Evolutionary conservation across 2,888 invertebrate species (phyloP).

Genomic region (Podabrus alpinus): DNA sequence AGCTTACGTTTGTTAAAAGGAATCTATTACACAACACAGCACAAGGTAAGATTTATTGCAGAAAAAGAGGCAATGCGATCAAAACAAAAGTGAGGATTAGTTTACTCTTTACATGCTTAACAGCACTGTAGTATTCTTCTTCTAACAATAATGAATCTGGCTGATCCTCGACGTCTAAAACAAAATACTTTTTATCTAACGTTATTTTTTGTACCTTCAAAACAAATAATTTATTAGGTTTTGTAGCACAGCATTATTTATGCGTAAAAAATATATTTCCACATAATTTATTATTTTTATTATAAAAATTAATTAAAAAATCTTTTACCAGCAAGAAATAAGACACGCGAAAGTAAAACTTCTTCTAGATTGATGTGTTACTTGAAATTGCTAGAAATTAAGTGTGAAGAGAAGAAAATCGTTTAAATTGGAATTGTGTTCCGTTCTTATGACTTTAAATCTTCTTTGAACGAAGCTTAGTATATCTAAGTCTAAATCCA

Average conservation of each 20-base stretch:
- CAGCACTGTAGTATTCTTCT: slow-evolving; percentile 43
- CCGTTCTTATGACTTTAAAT: slow-evolving; percentile 19
- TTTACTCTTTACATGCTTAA: slow-evolving; percentile 34
- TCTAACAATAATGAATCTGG: slow-evolving; percentile 46
- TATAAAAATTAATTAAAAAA: background rate
- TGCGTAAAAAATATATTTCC: background rate
- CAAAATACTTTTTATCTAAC: slow-evolving; percentile 21
- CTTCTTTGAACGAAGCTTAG: slow-evolving; percentile 16
- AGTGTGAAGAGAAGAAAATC: slow-evolving; percentile 11
- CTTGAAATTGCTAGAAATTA: slow-evolving; percentile 3
- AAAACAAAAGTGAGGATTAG: slow-evolving; percentile 39
- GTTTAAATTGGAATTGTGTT: slow-evolving; percentile 19
- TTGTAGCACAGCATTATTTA: background rate
- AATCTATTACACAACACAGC: slow-evolving; percentile 31
- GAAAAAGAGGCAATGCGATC: slow-evolving; percentile 44
- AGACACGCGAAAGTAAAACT: background rate
- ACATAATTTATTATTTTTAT: background rate
- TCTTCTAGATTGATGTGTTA: background rate
- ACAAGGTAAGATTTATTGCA: slow-evolving; percentile 43
- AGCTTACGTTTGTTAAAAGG: slow-evolving; percentile 21
- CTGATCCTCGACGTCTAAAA: slow-evolving; percentile 45
- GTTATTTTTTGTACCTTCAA: background rate
- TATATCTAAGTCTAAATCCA: slow-evolving; percentile 23
- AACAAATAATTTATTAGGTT: background rate
- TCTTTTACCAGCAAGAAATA: background rate